Evolutionary conservation across 2,888 invertebrate genomes (phyloP), one percentile per base, ranked within the genome.

Genomic region (Drosophila falleni): DNA sequence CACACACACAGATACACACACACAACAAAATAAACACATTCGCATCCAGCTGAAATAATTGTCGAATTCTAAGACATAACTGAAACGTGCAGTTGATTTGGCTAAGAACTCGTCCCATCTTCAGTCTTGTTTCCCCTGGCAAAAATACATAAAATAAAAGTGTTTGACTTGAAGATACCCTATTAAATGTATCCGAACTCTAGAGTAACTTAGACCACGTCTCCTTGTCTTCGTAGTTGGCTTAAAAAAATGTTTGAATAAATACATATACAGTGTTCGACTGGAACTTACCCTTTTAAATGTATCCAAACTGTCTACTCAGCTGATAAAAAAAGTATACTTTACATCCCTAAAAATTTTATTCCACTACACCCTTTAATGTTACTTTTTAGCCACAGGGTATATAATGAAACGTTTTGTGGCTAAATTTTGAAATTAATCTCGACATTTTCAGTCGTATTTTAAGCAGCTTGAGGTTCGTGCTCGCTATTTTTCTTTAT

Each of bases 371-470:
- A n/a, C 11, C 2, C 33, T 9, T 6, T 3, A 5, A 11, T 1
- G 23, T 10, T 11, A 19, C 35, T 10, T 11, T 29, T 44, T 0
- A 2, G 0, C 10, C 1, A 46, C 29, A 46, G 54, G 54, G 46
- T 62, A 46, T 35, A 10, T 23, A 55, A 29, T 16, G 29, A 29
- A 54, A 46, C 31, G 41, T 29, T 61, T 62, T 47, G 64, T 65
- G 67, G 64, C 64, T 79, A 62, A 67, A 74, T 88, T 76, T 74
- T 64, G 62, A 67, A 70, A 81, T 88, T 83, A 88, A 83, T 86
- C 89, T 82, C 68, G 66, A 63, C 72, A 67, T 63, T 85, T 62
- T 64, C 63, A 81, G 69, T 81, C 69, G 81, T 75, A 75, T 71
- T 75, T 85, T 67, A 81, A 85, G 69, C 79, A 71, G 81, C 66